A percentile compares a stretch with the other conserved stretches of the same genome.
Evolutionary conservation across 1,140 invertebrate species (phyloP).

Genomic region (Sitophilus oryzae): DNA sequence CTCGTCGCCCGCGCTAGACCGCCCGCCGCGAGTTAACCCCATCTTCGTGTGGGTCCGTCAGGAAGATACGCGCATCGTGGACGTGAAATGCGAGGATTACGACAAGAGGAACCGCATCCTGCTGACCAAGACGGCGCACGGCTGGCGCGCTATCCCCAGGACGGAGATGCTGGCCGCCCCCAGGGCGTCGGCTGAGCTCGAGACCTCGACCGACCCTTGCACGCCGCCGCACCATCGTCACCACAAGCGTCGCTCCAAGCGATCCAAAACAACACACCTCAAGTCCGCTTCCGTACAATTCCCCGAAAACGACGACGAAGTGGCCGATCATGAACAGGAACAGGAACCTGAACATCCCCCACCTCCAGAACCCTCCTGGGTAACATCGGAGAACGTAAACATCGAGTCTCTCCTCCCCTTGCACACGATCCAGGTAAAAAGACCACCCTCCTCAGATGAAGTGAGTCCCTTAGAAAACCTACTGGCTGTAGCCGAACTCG

Average conservation of each 20-base stretch:
- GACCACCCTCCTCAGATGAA: constrained; percentile 29
- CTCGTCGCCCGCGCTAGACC: constrained; percentile 29
- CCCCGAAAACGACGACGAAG: too few species aligned
- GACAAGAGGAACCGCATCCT: constrained; percentile 75
- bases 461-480: constrained; percentile 51
- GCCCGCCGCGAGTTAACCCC: constrained; percentile 59
- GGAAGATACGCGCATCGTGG: constrained; percentile 67
- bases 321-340: too few species aligned
- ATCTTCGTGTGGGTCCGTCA: constrained; percentile 78
- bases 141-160: constrained; percentile 74
- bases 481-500: constrained; percentile 53
- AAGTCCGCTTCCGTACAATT: constrained; percentile 29
- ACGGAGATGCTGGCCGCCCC: constrained; percentile 60
- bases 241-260: constrained; percentile 32
- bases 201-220: constrained; percentile 15
- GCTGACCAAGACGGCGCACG: constrained; percentile 68
- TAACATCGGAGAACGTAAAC: constrained; percentile 49
- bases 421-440: constrained; percentile 51
- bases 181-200: constrained; percentile 44
- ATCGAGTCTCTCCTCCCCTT: constrained; percentile 54
- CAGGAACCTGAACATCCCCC: too few species aligned
- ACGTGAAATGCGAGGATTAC: constrained; percentile 79
- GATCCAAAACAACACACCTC: constrained; percentile 33
- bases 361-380: constrained; percentile 34
- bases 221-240: constrained; percentile 33